A percentile compares a stretch with the other conserved stretches of the same genome.
These are phyloP conservation scores for Tridacna gigas DNA, from an alignment of 2,888 invertebrate species.

Conservation along the genomic window DNA sequence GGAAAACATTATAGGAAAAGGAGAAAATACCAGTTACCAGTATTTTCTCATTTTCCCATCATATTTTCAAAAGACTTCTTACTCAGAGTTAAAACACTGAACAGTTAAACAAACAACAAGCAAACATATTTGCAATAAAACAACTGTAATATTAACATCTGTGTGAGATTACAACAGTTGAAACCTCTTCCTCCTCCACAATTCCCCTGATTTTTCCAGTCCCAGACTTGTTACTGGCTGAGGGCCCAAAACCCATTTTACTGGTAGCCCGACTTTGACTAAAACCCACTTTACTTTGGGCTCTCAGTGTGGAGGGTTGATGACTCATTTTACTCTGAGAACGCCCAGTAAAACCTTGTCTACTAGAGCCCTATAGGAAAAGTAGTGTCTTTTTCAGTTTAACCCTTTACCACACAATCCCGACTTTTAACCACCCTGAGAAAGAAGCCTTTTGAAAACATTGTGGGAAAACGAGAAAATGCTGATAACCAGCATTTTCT, in stretches of 20 bases:
- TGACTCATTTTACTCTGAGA: conserved; percentile 33
- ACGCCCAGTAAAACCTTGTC: conserved; percentile 33
- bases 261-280: conserved; percentile 38
- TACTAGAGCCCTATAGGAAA: conserved; percentile 40
- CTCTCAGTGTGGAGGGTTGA: neutral
- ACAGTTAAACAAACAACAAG: neutral
- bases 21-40: neutral
- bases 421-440: too few species aligned
- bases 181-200: conserved; percentile 42
- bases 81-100: neutral
- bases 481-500: too few species aligned
- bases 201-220: conserved; percentile 45
- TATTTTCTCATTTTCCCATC: neutral
- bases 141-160: neutral
- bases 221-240: conserved; percentile 14
- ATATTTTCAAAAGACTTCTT: neutral
- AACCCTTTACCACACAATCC: too few species aligned
- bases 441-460: too few species aligned
- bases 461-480: too few species aligned
- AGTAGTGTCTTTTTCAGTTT: too few species aligned
- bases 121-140: neutral
- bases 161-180: conserved; percentile 11
- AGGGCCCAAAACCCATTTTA: conserved; percentile 42
- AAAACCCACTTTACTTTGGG: conserved; percentile 24
- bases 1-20: neutral